These are phyloP conservation scores for Schlechtendalia chinensis DNA, from an alignment of 1,140 invertebrate genomes.

Conservation along the genomic window DNA sequence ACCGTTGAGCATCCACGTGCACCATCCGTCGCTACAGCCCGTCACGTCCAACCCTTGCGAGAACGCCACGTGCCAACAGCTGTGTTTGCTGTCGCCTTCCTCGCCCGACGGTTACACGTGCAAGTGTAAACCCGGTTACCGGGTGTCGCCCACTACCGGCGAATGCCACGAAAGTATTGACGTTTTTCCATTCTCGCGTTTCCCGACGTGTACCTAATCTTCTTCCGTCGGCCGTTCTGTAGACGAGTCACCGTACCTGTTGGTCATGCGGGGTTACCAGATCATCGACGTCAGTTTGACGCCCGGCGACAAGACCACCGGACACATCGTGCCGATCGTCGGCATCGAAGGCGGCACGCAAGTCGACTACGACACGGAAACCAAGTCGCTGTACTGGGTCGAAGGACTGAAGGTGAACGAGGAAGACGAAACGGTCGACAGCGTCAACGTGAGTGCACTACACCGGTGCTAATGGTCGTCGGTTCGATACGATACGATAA, in stretches of 20 bases:
- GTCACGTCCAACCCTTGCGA: conserved; percentile 79
- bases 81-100: conserved; percentile 84
- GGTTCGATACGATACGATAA: too few relatives aligned
- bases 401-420: conserved; percentile 70
- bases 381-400: conserved; percentile 80
- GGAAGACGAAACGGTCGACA: conserved; percentile 57
- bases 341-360: conserved; percentile 85
- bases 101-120: conserved; percentile 75
- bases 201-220: conserved; percentile 42
- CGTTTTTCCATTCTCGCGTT: conserved; percentile 29
- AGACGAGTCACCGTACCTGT: conserved; percentile 83
- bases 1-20: conserved; percentile 89
- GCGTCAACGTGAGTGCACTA: conserved; percentile 55
- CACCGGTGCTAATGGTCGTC: too few relatives aligned
- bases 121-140: conserved; percentile 87
- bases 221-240: background rate
- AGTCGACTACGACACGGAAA: conserved; percentile 86
- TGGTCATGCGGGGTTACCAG: conserved; percentile 87
- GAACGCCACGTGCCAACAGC: conserved; percentile 77
- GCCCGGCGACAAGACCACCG: conserved; percentile 71
- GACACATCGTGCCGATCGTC: conserved; percentile 82
- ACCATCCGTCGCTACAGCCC: conserved; percentile 91
- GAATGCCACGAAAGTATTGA: conserved; percentile 67
- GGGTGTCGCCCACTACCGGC: conserved; percentile 65
- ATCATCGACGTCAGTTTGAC: conserved; percentile 79